A percentile compares a stretch with the other conserved stretches of the same genome.
Evolutionary conservation across 2,888 invertebrate genomes (phyloP).

Genomic region (Himalopsyche tibetana): DNA sequence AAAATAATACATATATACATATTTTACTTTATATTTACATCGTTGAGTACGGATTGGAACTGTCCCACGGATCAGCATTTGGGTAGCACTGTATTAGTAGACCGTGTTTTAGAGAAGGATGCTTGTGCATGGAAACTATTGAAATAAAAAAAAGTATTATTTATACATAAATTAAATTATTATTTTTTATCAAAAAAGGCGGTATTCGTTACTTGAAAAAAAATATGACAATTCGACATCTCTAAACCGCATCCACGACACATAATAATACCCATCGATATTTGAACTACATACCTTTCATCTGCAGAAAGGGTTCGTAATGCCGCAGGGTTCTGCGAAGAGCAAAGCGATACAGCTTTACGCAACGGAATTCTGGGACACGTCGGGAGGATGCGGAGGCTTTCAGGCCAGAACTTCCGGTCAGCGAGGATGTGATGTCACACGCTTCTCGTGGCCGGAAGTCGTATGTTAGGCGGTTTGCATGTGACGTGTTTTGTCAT

Average conservation of each 20-base stretch:
- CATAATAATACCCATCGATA: constrained; percentile 23
- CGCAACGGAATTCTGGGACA: constrained; percentile 9
- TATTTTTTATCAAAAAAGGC: too few species aligned
- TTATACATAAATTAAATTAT: too few species aligned
- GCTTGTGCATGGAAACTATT: too few species aligned
- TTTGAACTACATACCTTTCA: constrained; percentile 33
- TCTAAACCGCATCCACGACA: neutral
- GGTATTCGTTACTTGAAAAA: too few species aligned
- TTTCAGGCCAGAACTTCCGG: constrained; percentile 19
- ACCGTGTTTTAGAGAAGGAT: too few species aligned
- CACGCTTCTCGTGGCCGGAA: constrained; percentile 16
- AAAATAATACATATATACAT: too few species aligned
- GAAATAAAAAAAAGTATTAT: too few species aligned
- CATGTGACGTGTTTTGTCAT: constrained; percentile 26
- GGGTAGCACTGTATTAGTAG: too few species aligned
- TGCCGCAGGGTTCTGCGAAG: neutral
- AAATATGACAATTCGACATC: too few species aligned
- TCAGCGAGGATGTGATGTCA: constrained; percentile 24
- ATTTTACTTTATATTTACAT: too few species aligned
- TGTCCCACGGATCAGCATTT: too few species aligned
- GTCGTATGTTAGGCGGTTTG: constrained; percentile 5
- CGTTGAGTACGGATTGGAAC: too few species aligned
- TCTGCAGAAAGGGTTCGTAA: constrained; percentile 10
- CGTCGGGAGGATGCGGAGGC: neutral
- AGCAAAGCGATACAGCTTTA: constrained; percentile 1